phyloP scores from a whole-genome alignment of 2,888 invertebrate genomes.

The Sesia bembeciformis region DNA sequence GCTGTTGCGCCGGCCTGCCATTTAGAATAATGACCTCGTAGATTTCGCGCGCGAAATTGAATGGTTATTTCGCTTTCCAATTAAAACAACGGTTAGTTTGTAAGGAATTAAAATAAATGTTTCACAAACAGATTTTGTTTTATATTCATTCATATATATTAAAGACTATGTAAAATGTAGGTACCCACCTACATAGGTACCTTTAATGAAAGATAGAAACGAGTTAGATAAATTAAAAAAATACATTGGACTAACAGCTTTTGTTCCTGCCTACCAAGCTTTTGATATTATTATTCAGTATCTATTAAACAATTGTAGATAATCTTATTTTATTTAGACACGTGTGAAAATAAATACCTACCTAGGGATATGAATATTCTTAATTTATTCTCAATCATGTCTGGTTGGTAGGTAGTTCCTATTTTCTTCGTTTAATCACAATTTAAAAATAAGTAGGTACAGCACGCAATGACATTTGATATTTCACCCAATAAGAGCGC shows the following conservation, averaged over 20 bases:
- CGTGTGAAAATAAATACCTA: no score
- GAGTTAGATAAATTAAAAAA: no score
- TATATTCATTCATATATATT: neutral
- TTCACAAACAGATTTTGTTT: no score
- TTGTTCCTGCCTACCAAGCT: no score
- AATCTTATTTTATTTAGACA: no score
- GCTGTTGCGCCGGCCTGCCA: constrained; percentile 51
- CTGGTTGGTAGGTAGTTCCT: no score
- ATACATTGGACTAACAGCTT: no score
- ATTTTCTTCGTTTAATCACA: neutral
- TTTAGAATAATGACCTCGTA: constrained; percentile 66
- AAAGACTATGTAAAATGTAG: neutral
- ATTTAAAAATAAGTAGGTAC: neutral
- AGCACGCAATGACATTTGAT: constrained; percentile 41
- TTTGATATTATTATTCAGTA: no score
- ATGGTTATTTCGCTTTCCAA: constrained; percentile 42
- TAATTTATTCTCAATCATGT: no score
- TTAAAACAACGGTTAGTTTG: constrained; percentile 15
- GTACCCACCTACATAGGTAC: neutral
- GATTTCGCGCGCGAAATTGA: constrained; percentile 43
- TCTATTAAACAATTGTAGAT: no score
- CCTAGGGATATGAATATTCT: no score
- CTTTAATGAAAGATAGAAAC: neutral
- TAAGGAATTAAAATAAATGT: no score
- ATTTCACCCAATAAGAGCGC: constrained; percentile 48